Percentiles rank a stretch among this genome's conserved stretches.
phyloP scores from a whole-genome alignment of 2,113 vertebrate species.

The Seriola aureovittata region DNA sequence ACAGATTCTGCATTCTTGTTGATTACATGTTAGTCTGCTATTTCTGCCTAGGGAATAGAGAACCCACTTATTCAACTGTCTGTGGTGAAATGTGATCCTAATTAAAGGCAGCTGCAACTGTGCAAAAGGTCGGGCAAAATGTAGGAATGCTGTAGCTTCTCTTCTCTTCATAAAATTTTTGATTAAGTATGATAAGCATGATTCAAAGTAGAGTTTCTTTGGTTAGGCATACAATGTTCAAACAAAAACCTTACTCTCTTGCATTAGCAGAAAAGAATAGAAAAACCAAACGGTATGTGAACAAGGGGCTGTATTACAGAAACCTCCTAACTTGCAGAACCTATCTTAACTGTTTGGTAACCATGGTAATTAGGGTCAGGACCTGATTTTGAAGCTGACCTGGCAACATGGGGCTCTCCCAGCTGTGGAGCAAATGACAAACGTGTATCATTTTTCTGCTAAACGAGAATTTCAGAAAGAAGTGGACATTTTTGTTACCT shows the following conservation, averaged over 20 bases:
- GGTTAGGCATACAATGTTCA: background rate
- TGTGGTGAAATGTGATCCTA: constrained; percentile 43
- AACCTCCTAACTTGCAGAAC: too few species aligned
- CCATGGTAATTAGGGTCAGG: too few species aligned
- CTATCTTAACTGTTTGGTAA: too few species aligned
- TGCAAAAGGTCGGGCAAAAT: constrained; percentile 21
- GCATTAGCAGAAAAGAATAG: background rate
- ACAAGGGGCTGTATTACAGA: background rate
- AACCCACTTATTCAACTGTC: constrained; percentile 48
- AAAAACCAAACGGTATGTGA: background rate
- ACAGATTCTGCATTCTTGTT: constrained; percentile 35
- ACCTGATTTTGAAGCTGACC: too few species aligned
- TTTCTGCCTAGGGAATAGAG: constrained; percentile 46
- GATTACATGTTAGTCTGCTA: constrained; percentile 56
- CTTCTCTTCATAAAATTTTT: background rate
- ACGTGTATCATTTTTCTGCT: too few species aligned
- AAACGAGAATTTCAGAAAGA: too few species aligned
- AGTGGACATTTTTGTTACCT: too few species aligned
- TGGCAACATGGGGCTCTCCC: too few species aligned
- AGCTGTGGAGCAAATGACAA: too few species aligned
- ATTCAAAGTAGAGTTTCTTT: background rate
- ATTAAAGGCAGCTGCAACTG: constrained; percentile 62
- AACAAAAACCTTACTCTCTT: background rate
- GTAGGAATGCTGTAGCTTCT: constrained; percentile 1
- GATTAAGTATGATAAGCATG: background rate